A percentile compares a stretch with the other conserved stretches of the same genome.
phyloP scores from a whole-genome alignment of 1,140 invertebrate genomes.

The Sycobia sp. region DNA sequence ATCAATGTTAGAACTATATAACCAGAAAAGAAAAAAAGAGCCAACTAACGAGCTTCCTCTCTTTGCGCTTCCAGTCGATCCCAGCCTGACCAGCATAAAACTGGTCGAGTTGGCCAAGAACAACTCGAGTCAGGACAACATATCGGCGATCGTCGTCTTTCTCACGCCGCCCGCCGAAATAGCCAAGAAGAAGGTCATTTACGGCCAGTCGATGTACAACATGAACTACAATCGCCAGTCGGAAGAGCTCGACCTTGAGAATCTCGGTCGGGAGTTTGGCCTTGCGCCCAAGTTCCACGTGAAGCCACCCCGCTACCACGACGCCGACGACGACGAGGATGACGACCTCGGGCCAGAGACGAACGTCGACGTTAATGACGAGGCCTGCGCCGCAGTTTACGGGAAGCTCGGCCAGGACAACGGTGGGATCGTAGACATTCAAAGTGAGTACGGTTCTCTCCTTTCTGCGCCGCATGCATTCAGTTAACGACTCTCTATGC shows the following conservation, averaged over 20 bases:
- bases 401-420: slow-evolving; percentile 11
- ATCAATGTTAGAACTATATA: too few species aligned
- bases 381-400: background rate
- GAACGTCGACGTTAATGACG: slow-evolving; percentile 61
- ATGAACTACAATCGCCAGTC: slow-evolving; percentile 12
- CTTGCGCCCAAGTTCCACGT: slow-evolving; percentile 16
- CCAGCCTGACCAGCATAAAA: slow-evolving; percentile 68
- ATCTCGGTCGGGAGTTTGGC: too few species aligned
- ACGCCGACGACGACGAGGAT: slow-evolving; percentile 56
- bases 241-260: too few species aligned
- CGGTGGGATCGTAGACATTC: too few species aligned
- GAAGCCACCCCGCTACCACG: slow-evolving; percentile 44
- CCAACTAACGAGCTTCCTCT: background rate
- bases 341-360: slow-evolving; percentile 67
- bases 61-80: slow-evolving; percentile 64
- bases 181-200: slow-evolving; percentile 44
- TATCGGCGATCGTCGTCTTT: slow-evolving; percentile 86
- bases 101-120: slow-evolving; percentile 77
- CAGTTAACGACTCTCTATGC: too few species aligned
- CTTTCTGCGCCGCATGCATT: too few species aligned
- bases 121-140: slow-evolving; percentile 82
- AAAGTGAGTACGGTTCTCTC: too few species aligned
- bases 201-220: slow-evolving; percentile 35
- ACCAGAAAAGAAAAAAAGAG: too few species aligned
- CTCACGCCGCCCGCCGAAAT: slow-evolving; percentile 74